Evolutionary conservation across 2,797 vertebrate species (phyloP).

Genomic region (Brotula barbata): DNA sequence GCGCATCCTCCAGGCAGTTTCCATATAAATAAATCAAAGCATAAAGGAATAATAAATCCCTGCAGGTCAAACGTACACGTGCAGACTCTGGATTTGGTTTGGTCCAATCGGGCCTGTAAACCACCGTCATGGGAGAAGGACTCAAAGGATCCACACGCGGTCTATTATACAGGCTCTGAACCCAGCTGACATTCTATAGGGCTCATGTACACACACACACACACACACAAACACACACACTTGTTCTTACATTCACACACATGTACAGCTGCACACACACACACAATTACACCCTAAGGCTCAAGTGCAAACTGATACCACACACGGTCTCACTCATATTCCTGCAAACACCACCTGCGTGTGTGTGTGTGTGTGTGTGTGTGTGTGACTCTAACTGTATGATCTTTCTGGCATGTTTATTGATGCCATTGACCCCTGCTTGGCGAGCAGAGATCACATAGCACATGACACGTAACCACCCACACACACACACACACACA

Average conservation of each 20-base stretch:
- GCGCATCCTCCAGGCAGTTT: neutral
- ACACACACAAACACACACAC: too few species aligned
- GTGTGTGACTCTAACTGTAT: conserved; percentile 15
- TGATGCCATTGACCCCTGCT: conserved; percentile 35
- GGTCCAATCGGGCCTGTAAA: conserved; percentile 11
- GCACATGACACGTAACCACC: conserved; percentile 29
- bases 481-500: conserved; percentile 23
- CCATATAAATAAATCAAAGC: conserved; percentile 2
- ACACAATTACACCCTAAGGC: conserved; percentile 9
- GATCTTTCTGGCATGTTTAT: conserved; percentile 43
- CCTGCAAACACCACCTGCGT: neutral
- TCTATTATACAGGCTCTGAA: conserved; percentile 1
- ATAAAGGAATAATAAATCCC: conserved; percentile 9
- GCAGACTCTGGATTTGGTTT: neutral
- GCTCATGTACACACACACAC: too few species aligned
- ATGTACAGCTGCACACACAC: neutral
- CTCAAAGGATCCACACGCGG: neutral
- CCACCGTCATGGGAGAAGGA: neutral
- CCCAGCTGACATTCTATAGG: conserved; percentile 8
- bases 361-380: conserved; percentile 13
- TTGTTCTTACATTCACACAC: too few species aligned
- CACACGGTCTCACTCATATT: conserved; percentile 23
- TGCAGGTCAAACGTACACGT: neutral
- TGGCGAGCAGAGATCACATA: conserved; percentile 39
- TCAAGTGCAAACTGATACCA: conserved; percentile 35